Evolutionary conservation across 2,113 vertebrate genomes (phyloP).

Genomic region (Corvus cornix): DNA sequence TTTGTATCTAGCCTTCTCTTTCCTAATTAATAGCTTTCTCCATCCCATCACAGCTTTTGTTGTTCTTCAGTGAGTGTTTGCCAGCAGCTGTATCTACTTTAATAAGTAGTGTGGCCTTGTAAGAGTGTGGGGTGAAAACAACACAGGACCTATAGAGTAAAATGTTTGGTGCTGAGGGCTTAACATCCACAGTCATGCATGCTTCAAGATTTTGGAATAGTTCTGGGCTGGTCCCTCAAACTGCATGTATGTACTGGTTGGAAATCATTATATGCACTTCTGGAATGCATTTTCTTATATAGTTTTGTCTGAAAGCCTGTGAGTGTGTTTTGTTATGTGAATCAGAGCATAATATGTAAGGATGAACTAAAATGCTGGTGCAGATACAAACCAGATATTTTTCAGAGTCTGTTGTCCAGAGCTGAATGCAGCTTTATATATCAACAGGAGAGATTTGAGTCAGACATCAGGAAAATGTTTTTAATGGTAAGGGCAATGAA

Average conservation of each 20-base stretch:
- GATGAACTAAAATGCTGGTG: not conserved
- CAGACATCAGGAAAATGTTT: not conserved
- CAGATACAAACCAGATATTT: not conserved
- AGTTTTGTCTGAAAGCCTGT: not conserved
- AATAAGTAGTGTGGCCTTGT: not conserved
- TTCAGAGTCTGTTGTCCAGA: not conserved
- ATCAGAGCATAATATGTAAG: not conserved
- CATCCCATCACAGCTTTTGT: not conserved
- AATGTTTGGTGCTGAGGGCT: not conserved
- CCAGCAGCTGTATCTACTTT: not conserved
- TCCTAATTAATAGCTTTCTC: not conserved
- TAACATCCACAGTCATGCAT: not conserved
- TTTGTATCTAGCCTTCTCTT: not conserved
- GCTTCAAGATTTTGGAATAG: not conserved
- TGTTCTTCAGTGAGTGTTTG: not conserved
- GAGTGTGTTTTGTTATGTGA: not conserved
- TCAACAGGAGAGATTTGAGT: not conserved
- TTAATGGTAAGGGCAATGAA: not conserved
- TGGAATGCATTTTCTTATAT: not conserved
- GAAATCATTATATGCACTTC: not conserved
- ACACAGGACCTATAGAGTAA: not conserved
- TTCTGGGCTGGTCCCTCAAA: not conserved
- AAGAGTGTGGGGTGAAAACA: not conserved
- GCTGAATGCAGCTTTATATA: not conserved
- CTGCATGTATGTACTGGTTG: not conserved